Percentiles rank a stretch among this genome's conserved stretches.
phyloP scores from a whole-genome alignment of 2,113 vertebrate species.

The Phalacrocorax carbo region DNA sequence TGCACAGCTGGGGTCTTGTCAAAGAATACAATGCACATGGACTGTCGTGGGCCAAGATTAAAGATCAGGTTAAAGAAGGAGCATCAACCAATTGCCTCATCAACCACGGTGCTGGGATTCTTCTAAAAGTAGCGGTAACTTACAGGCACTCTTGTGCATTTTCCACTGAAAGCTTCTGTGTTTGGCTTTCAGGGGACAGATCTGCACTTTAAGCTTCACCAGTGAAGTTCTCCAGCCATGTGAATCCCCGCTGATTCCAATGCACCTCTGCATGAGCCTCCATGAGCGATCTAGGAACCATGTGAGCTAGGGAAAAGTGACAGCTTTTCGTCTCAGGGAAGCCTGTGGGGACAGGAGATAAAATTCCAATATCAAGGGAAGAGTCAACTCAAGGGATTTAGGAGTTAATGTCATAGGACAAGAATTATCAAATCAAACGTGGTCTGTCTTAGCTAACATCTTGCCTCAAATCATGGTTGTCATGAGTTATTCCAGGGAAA shows the following conservation, averaged over 20 bases:
- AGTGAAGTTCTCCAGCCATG: not conserved
- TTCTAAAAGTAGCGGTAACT: not conserved
- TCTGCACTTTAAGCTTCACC: not conserved
- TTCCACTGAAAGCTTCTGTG: not conserved
- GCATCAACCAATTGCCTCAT: not conserved
- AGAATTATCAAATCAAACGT: not conserved
- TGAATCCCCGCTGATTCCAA: not conserved
- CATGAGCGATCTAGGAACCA: not conserved
- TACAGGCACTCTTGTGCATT: not conserved
- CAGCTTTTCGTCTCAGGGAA: not conserved
- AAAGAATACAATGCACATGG: rapidly evolving
- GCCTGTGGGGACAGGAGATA: not conserved
- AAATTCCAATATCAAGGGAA: not conserved
- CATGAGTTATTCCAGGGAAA: not conserved
- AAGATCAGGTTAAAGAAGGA: not conserved
- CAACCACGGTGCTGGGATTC: rapidly evolving
- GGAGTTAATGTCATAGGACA: not conserved
- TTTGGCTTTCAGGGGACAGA: not conserved
- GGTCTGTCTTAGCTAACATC: not conserved
- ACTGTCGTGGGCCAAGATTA: not conserved
- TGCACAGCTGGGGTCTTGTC: not conserved
- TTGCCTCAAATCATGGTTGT: not conserved
- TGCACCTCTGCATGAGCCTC: not conserved
- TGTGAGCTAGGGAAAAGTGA: not conserved
- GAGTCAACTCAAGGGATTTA: not conserved